Base-by-base conservation (phyloP, 1,140 invertebrate species). In the Drosophila micromelanica region DNA sequence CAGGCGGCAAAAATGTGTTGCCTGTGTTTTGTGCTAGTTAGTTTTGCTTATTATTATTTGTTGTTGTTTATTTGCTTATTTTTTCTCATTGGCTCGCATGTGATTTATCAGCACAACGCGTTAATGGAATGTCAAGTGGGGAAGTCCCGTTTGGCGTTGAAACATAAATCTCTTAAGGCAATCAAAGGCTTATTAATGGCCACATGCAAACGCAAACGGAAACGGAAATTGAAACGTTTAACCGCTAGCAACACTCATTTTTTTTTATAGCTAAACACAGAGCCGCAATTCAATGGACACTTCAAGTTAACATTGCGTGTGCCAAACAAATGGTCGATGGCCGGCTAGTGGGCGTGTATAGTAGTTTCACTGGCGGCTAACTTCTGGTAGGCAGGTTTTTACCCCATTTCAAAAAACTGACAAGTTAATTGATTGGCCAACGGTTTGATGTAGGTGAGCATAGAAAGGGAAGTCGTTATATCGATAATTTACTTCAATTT, bases 381-480 rank as follows among this genome's bases (percentile, higher is more conserved):
- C 64, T 72, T 52, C 48, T 32, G 52, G 43, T 64, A 65, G 20
- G 17, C 17, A 17, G 17, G 17, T 17, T 17, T 17, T 59, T 13
- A 46, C 49, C 32, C 45, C 54, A 73, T 56, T 64, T 71, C 52
- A 11, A 0, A 77, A 71, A 79, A 62, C 72, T 78, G 77, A 68
- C 65, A 71, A 42, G 57, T 69, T 80, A 69, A 86, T 86, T 73
- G 80, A 84, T 84, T 63, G 62, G 73, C 76, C 43, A 35, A 42
- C 12, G 6, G n/a, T 3, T 20, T 8, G n/a, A 32, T 4, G 20
- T 32, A 40, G 32, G 13, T 27, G 12, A 11, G 56, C 30, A 2
- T 1, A 30, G 11, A 6, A 40, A n/a, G n/a, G 9, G 12, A 40
- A 40, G n/a, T 40, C 6, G 5, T 40, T n/a, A 13, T 27, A 23